Conservation (phyloP, 1,140 invertebrate genomes). For the Ooceraea biroi region DNA sequence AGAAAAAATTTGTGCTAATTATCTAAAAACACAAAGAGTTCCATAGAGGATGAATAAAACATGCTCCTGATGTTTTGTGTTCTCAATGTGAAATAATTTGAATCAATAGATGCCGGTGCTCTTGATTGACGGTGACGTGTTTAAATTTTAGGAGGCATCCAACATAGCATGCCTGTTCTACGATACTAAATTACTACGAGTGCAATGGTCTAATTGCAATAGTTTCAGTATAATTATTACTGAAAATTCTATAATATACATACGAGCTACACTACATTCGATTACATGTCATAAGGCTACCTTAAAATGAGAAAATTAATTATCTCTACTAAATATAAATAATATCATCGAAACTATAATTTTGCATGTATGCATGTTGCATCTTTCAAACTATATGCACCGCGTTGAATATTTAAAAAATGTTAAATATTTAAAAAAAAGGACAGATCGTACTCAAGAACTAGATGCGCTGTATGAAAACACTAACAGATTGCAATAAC, state of each 20-base stretch:
- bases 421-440: slow-evolving; percentile 23
- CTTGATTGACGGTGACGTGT: slow-evolving; percentile 18
- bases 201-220: slow-evolving; percentile 26
- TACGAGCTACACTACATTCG: slow-evolving; percentile 15
- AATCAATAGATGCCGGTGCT: slow-evolving; percentile 35
- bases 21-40: slow-evolving; percentile 32
- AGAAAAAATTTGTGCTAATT: slow-evolving; percentile 25
- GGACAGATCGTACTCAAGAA: not conserved
- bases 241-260: slow-evolving; percentile 7
- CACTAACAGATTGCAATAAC: slow-evolving; percentile 5
- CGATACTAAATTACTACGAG: slow-evolving; percentile 37
- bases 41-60: slow-evolving; percentile 28
- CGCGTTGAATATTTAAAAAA: slow-evolving; percentile 18
- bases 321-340: not conserved
- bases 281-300: slow-evolving; percentile 2
- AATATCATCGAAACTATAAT: not conserved
- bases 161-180: slow-evolving; percentile 42
- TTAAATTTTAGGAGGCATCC: slow-evolving; percentile 10
- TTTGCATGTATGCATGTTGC: slow-evolving; percentile 17
- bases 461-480: not conserved
- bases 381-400: slow-evolving; percentile 2
- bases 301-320: slow-evolving; percentile 20
- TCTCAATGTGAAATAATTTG: slow-evolving; percentile 21
- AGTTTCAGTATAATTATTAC: not conserved
- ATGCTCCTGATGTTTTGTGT: slow-evolving; percentile 44